Percentiles rank a stretch among this genome's conserved stretches.
These are phyloP conservation scores for Oophaga sylvatica DNA, from an alignment of 2,797 vertebrate genomes.

Conservation along the genomic window DNA sequence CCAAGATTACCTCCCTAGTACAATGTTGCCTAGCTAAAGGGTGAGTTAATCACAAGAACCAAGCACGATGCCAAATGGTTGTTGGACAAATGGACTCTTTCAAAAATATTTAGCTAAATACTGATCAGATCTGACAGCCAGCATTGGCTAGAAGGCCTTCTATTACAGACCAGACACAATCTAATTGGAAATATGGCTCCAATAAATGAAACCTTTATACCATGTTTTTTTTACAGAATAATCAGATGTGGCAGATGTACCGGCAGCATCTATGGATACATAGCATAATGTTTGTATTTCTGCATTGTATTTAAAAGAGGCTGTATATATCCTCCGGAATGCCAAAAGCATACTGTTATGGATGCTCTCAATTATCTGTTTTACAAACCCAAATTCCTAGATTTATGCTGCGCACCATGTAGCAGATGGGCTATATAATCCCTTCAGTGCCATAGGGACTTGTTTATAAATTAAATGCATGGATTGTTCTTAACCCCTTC, in stretches of 20 bases:
- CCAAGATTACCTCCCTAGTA: neutral
- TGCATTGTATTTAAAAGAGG: slow-evolving; percentile 23
- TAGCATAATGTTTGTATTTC: slow-evolving; percentile 10
- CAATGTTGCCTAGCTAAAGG: neutral
- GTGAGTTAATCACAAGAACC: neutral
- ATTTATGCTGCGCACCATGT: slow-evolving; percentile 35
- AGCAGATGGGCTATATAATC: slow-evolving; percentile 51
- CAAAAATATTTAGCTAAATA: slow-evolving; percentile 10
- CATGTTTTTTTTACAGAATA: slow-evolving; percentile 33
- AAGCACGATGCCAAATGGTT: slow-evolving; percentile 4
- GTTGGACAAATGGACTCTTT: neutral
- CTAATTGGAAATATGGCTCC: slow-evolving; percentile 30
- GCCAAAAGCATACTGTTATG: slow-evolving; percentile 34
- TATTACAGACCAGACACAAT: neutral
- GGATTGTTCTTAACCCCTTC: slow-evolving; percentile 29
- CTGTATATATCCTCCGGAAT: slow-evolving; percentile 15
- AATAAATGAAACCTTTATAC: slow-evolving; percentile 29
- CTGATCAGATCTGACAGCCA: slow-evolving; percentile 8
- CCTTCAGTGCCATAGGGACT: slow-evolving; percentile 45
- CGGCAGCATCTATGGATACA: slow-evolving; percentile 1
- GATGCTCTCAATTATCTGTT: slow-evolving; percentile 56
- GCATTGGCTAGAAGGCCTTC: slow-evolving; percentile 14
- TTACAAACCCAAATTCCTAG: slow-evolving; percentile 36
- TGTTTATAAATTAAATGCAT: slow-evolving; percentile 23
- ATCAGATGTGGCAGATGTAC: slow-evolving; percentile 33